Base-by-base conservation (phyloP, 2,113 vertebrate genomes). In the Pedionomus torquatus region DNA sequence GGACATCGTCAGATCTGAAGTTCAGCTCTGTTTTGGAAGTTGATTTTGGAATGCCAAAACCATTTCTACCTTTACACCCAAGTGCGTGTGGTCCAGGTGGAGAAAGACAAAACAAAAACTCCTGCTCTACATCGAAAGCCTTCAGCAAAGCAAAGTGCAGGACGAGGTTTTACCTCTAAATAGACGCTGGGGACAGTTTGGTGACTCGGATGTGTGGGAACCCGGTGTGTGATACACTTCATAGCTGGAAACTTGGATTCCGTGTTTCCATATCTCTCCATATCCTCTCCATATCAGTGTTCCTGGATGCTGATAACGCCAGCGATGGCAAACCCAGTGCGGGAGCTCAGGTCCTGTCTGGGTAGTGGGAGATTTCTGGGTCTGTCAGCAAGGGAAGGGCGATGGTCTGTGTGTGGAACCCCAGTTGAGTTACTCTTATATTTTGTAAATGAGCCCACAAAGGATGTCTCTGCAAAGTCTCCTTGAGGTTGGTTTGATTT, bases 341-440 rank as follows among this genome's bases (percentile, higher is more conserved):
- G 23, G 80, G 68, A 26, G 18, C 28, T 64, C 6, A 3, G 2
- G 10, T 35, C 4, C 0, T n/a, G 4, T 6, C 49, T 37, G 52
- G 44, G 37, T 65, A 71, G 64, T 44, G 15, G 57, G 37, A 51
- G 37, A n/a, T 26, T 44, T 25, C 49, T 83, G 78, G 1, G 2
- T 46, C 37, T 15, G 16, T 63, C 69, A 43, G 60, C 25, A 20
- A 48, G 60, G 43, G 35, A n/a, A 69, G 49, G 39, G n/a, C 7
- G 15, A 39, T 41, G 49, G 20, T 54, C 26, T 43, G 33, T 60
- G 66, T 19, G 70, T 14, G 44, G 23, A 41, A 20, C 35, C 26
- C 23, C 35, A 91, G 46, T 35, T 81, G 55, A 41, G 17, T 35
- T 76, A 52, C 52, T 81, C 19, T 3, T 60, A 5, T 25, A 20